Percentiles rank a stretch among this genome's conserved stretches.
Evolutionary conservation across 2,888 invertebrate species (phyloP).

Genomic region (Bruchidius siliquastri): DNA sequence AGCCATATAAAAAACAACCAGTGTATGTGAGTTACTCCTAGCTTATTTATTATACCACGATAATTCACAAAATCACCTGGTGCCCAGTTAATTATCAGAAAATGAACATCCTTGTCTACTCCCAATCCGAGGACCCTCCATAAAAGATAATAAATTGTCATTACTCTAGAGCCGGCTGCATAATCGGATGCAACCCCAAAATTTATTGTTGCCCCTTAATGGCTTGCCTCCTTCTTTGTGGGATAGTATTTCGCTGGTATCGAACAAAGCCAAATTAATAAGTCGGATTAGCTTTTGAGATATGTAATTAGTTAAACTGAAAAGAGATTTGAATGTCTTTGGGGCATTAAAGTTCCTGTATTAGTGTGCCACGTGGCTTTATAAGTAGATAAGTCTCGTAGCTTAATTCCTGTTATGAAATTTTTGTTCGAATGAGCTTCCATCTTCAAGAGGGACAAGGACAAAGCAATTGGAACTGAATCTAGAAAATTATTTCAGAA

Average conservation of each 20-base stretch:
- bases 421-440: no score
- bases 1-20: no score
- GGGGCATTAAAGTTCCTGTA: background rate
- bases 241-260: background rate
- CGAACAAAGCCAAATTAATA: background rate
- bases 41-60: no score
- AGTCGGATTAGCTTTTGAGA: background rate
- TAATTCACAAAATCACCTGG: background rate
- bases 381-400: background rate
- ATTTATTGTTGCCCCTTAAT: background rate
- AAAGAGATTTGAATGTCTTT: background rate
- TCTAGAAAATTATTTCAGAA: no score
- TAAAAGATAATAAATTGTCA: background rate
- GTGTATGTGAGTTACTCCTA: no score
- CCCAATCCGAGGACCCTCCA: background rate
- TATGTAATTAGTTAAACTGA: background rate
- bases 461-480: no score
- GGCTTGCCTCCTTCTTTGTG: background rate
- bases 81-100: background rate
- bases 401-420: background rate
- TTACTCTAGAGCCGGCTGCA: background rate
- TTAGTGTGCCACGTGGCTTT: background rate
- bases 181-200: background rate
- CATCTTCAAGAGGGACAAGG: no score
- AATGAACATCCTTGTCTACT: background rate